Evolutionary conservation across 1,140 invertebrate species (phyloP).

Genomic region (Cydia strobilella): DNA sequence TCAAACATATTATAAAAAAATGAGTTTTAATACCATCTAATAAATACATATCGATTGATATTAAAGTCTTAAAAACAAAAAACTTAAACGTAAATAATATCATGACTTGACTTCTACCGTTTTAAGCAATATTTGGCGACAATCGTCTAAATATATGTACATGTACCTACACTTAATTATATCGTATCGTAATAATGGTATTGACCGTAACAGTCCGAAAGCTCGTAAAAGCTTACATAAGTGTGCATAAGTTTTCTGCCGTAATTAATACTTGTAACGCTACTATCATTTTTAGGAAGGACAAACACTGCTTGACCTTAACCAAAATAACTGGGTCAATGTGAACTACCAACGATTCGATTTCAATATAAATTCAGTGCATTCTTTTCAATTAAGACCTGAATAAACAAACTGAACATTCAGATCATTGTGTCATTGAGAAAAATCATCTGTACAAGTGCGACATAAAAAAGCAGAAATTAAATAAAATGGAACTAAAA

Average conservation of each 20-base stretch:
- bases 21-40: no score
- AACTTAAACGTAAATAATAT: no score
- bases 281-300: constrained; percentile 31
- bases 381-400: not conserved
- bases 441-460: no score
- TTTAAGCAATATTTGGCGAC: not conserved
- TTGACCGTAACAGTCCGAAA: constrained; percentile 7
- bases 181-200: not conserved
- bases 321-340: constrained; percentile 26
- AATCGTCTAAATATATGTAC: not conserved
- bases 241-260: constrained; percentile 6
- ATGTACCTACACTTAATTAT: not conserved
- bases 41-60: no score
- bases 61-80: no score
- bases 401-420: not conserved
- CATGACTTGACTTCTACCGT: not conserved
- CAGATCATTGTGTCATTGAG: constrained; percentile 12
- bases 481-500: no score
- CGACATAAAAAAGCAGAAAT: no score
- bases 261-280: constrained; percentile 28
- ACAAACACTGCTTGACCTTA: constrained; percentile 28
- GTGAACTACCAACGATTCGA: not conserved
- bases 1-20: no score
- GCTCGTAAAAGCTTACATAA: constrained; percentile 17
- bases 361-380: constrained; percentile 6